A percentile compares a stretch with the other conserved stretches of the same genome.
phyloP scores from a whole-genome alignment of 1,140 invertebrate species.

The Bathynomus jamesi region DNA sequence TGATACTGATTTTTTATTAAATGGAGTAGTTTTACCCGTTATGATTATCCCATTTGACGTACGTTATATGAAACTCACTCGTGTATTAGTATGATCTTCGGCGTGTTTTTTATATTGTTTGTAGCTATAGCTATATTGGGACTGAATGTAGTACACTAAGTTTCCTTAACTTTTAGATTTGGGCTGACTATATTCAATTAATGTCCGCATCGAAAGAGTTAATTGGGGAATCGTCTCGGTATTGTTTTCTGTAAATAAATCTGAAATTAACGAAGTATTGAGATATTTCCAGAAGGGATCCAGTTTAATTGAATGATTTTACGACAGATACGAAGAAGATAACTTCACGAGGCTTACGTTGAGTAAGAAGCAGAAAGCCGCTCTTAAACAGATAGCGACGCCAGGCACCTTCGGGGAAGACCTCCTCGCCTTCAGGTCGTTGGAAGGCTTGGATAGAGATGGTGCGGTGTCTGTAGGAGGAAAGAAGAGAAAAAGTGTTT shows the following conservation, averaged over 20 bases:
- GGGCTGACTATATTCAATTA: too few relatives aligned
- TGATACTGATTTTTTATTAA: too few relatives aligned
- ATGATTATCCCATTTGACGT: too few relatives aligned
- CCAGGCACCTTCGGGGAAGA: conserved; percentile 16
- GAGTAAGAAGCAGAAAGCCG: conserved; percentile 4
- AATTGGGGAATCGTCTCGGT: too few relatives aligned
- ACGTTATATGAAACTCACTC: too few relatives aligned
- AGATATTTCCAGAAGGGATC: not conserved
- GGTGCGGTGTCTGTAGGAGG: not conserved
- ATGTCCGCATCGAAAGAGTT: too few relatives aligned
- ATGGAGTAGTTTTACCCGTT: too few relatives aligned
- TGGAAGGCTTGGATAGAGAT: conserved; percentile 15
- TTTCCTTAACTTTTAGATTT: too few relatives aligned
- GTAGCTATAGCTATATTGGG: too few relatives aligned
- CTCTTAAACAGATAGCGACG: conserved; percentile 9
- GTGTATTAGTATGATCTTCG: too few relatives aligned
- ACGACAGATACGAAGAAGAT: conserved; percentile 18
- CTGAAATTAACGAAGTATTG: not conserved
- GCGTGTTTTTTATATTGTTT: too few relatives aligned
- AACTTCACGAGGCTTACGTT: conserved; percentile 13
- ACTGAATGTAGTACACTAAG: too few relatives aligned
- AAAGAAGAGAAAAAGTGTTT: conserved; percentile 12
- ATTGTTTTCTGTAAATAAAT: not conserved
- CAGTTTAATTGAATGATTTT: not conserved
- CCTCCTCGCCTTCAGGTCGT: conserved; percentile 10